These are phyloP conservation scores for Coryphaenoides rupestris DNA, from an alignment of 2,113 vertebrate genomes.

Conservation along the genomic window DNA sequence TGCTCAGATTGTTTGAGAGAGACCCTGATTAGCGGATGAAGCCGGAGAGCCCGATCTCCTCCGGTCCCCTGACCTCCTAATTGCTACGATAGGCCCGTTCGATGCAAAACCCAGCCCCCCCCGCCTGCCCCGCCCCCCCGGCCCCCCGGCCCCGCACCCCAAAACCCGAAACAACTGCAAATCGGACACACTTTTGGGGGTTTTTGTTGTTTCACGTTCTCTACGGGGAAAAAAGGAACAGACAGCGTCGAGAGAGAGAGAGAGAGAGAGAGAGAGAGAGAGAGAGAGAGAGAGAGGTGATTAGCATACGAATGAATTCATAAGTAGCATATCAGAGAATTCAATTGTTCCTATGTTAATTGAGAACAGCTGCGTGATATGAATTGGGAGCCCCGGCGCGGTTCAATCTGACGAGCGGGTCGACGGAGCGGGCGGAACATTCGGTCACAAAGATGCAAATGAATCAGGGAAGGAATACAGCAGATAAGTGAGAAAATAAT, in stretches of 20 bases:
- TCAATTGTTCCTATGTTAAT: slow-evolving; percentile 7
- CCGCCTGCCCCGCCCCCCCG: too few relatives aligned
- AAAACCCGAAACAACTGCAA: slow-evolving; percentile 65
- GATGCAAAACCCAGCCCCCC: slow-evolving; percentile 63
- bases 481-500: too few relatives aligned
- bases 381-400: background rate
- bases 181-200: slow-evolving; percentile 63
- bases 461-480: too few relatives aligned
- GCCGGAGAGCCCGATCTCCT: slow-evolving; percentile 66
- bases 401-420: background rate
- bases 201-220: background rate
- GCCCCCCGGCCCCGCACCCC: too few relatives aligned
- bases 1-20: slow-evolving; percentile 78
- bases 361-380: background rate
- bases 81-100: slow-evolving; percentile 64
- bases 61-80: slow-evolving; percentile 64
- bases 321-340: background rate
- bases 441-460: too few relatives aligned
- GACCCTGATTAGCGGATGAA: slow-evolving; percentile 72
- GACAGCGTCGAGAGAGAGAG: background rate
- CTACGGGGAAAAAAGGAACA: slow-evolving; percentile 20
- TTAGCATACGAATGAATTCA: slow-evolving; percentile 8
- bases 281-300: too few relatives aligned
- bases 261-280: too few relatives aligned
- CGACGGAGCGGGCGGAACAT: background rate